A percentile compares a stretch with the other conserved stretches of the same genome.
These are phyloP conservation scores for Papilio xuthus DNA, from an alignment of 1,140 invertebrate species.

Conservation along the genomic window DNA sequence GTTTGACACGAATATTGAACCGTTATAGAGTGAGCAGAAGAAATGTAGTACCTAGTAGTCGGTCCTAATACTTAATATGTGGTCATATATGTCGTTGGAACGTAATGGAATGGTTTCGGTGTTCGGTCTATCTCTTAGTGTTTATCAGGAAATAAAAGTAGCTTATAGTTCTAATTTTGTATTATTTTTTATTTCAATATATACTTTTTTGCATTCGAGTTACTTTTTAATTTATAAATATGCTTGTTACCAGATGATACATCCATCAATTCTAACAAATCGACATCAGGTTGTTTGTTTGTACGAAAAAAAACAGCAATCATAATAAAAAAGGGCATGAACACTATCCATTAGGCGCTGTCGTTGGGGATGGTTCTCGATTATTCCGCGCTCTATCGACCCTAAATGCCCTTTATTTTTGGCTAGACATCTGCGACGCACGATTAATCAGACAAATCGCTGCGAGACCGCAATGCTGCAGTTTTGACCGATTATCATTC, in stretches of 20 bases:
- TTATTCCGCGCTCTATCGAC: conserved; percentile 46
- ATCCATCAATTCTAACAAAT: conserved; percentile 23
- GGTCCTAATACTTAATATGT: too few species aligned
- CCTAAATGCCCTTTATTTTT: conserved; percentile 55
- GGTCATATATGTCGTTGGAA: too few species aligned
- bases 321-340: conserved; percentile 48
- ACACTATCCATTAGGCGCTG: conserved; percentile 50
- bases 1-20: too few species aligned
- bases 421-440: conserved; percentile 57
- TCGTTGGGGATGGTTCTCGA: conserved; percentile 44
- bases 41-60: too few species aligned
- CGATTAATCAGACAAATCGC: conserved; percentile 57
- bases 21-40: too few species aligned
- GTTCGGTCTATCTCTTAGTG: too few species aligned
- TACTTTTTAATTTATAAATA: too few species aligned
- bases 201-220: too few species aligned
- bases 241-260: not conserved
- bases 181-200: too few species aligned
- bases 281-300: conserved; percentile 35
- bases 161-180: too few species aligned
- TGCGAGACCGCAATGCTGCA: conserved; percentile 32
- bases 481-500: conserved; percentile 17
- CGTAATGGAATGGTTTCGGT: too few species aligned
- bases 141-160: too few species aligned
- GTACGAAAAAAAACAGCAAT: conserved; percentile 28